Evolutionary conservation across 2,797 vertebrate species (phyloP).

Genomic region (Poecilia velifera): DNA sequence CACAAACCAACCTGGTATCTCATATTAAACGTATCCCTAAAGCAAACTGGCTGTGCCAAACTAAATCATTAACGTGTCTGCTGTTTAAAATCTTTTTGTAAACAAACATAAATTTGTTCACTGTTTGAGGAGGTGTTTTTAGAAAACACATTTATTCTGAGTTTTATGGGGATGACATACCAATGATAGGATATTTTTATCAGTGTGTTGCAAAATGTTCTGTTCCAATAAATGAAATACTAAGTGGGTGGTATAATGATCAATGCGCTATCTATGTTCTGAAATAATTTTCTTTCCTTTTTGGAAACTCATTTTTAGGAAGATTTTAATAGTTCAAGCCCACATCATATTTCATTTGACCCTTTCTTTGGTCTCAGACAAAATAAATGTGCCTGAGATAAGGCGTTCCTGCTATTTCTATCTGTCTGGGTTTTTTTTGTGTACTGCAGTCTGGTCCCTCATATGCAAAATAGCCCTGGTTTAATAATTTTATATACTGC

Average conservation of each 20-base stretch:
- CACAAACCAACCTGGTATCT: not conserved
- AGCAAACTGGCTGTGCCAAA: not conserved
- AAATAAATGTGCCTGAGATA: not conserved
- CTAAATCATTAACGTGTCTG: not conserved
- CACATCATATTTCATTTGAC: not conserved
- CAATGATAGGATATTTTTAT: not conserved
- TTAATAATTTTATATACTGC: not conserved
- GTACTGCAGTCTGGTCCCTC: not conserved
- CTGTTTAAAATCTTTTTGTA: not conserved
- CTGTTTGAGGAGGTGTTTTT: not conserved
- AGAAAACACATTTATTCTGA: not conserved
- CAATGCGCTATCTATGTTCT: not conserved
- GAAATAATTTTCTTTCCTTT: not conserved
- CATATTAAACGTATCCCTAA: not conserved
- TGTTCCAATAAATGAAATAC: not conserved
- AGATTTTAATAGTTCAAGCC: not conserved
- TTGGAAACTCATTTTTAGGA: not conserved
- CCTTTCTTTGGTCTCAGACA: not conserved
- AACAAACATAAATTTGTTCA: not conserved
- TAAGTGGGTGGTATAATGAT: not conserved
- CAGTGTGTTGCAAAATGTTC: not conserved
- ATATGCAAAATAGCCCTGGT: not conserved
- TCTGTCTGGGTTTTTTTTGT: not conserved
- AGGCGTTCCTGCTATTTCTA: not conserved
- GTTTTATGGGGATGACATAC: not conserved